Evolutionary conservation across 1,140 invertebrate genomes (phyloP), one percentile per base, ranked within the genome.

Genomic region (Drosophila kikkawai): DNA sequence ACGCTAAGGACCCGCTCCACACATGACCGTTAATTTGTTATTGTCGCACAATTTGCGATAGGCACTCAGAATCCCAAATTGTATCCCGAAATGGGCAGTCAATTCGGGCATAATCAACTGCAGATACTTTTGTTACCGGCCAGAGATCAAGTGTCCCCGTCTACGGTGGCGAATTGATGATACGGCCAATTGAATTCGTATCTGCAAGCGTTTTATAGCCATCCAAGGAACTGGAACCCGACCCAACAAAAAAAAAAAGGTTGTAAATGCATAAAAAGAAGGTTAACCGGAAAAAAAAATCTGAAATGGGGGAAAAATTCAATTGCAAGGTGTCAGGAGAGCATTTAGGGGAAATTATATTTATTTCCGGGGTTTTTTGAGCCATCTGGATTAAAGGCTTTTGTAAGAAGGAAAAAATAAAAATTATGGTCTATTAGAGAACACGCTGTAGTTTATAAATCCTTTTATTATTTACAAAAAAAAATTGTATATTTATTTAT

Each of bases 1-100:
- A 39, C 17, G 7, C 12, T 56, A 61, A 79, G 69, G 75, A 69
- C 76, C 68, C 79, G 29, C 26, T 58, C 58, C 64, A 65, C 76
- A 75, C 67, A 70, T 55, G 59, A 48, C 74, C 79, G 77, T 79
- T 88, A 87, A 88, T 87, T 80, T 80, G 84, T 88, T 87, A 81
- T 88, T 88, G 84, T 87, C 80, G 80, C 80, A 79, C 82, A 85
- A 81, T 81, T 81, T 75, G 68, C 75, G 64, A 67, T 77, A 63
- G 61, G 37, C 58, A 42, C 17, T 22, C 48, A 61, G 67, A 61
- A 76, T 63, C 48, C 70, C 69, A 65, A 65, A 68, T 63, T 39
- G 48, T 42, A 32, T 45, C 39, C 57, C 65, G 44, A 57, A 68
- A 77, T 67, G 63, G 56, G 19, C 42, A 55, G 41, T 67, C 53